Conservation (phyloP, 2,888 invertebrate genomes). For the Leptinotarsa haldemani region DNA sequence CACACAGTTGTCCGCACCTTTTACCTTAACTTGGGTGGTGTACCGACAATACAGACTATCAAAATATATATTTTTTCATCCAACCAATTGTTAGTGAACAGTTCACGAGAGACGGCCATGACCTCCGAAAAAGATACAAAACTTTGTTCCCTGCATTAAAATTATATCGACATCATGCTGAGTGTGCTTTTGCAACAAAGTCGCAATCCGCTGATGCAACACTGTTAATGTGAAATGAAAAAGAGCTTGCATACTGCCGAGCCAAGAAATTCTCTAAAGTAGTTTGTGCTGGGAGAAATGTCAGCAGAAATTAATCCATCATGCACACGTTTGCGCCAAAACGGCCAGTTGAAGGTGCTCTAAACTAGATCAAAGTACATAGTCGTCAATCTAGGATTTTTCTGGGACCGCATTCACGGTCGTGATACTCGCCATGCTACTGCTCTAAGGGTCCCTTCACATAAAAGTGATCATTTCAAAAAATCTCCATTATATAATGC, state of each 20-base stretch:
- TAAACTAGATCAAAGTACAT: neutral
- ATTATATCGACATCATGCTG: neutral
- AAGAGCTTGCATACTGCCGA: neutral
- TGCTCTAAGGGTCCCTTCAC: no score
- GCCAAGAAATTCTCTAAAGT: slow-evolving; percentile 12
- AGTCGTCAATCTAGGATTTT: neutral
- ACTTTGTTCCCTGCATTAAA: neutral
- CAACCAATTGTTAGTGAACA: neutral
- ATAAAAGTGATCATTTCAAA: no score
- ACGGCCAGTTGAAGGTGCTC: slow-evolving; percentile 1
- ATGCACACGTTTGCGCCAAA: slow-evolving; percentile 18
- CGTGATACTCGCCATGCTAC: no score
- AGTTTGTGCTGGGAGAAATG: slow-evolving; percentile 13
- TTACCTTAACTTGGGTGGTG: no score
- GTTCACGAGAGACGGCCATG: neutral
- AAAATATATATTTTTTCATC: neutral
- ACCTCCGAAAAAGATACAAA: neutral
- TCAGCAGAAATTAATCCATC: slow-evolving; percentile 27
- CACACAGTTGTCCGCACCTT: no score
- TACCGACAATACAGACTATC: neutral
- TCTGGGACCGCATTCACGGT: no score
- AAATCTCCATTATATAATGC: no score
- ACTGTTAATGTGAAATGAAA: neutral
- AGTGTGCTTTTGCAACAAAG: slow-evolving; percentile 1
- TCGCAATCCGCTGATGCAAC: slow-evolving; percentile 23